Base-by-base conservation (phyloP, 2,797 vertebrate genomes). In the Pempheris klunzingeri region DNA sequence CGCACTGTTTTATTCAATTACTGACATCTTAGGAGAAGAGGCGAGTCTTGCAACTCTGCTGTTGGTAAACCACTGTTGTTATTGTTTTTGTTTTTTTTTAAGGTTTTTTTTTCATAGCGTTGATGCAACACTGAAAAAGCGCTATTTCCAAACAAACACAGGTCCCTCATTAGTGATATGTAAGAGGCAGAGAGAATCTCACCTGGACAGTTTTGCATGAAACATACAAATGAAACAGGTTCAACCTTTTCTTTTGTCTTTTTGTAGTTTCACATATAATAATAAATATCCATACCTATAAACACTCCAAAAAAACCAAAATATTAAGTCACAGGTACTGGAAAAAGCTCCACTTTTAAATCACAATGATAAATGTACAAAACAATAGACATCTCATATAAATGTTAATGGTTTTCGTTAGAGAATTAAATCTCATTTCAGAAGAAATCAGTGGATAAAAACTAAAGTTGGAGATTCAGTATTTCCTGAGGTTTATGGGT, bases 321-420 rank as follows among this genome's bases (percentile, higher is more conserved):
- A 97, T 96, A 97, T 96, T 98, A 96, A 99, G 96, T 97, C 97
- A 99, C 98, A 95, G 95, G 96, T 98, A 98, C 97, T 95, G 96
- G 96, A 95, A 97, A 94, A 95, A 94, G 93, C 93, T 96, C 95
- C 96, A 98, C 97, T 95, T 95, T 96, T 84, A 96, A 96, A 93
- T 97, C 95, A 97, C 97, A 97, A 98, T 97, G 98, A 97, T 97
- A 94, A 96, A 96, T 96, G 94, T 95, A 95, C 92, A 93, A 95
- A 94, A 95, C 92, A 91, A 95, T 93, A 95, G 93, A 95, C 94
- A 94, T 95, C 92, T 95, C 93, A 94, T 96, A 95, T 94, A 95
- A 95, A 94, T 93, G 96, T 95, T 93, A 96, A 96, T 95, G 95
- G 94, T 93, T 92, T 94, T 93, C 91, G 95, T 95, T 95, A 96